Evolutionary conservation across 1,140 invertebrate genomes (phyloP), one percentile per base, ranked within the genome.

Genomic region (Chironomus tepperi): DNA sequence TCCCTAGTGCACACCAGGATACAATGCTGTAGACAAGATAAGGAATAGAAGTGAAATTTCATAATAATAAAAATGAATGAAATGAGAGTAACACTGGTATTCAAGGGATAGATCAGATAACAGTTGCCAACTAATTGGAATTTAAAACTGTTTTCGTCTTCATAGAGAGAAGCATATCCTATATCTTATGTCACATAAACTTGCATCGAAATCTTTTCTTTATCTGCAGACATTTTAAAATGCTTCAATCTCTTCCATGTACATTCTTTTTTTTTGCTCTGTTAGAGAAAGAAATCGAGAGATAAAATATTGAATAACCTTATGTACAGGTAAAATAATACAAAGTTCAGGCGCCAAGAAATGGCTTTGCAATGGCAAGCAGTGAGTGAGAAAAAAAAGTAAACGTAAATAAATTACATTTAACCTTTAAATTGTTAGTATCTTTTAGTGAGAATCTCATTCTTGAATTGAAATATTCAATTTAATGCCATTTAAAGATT

Each of bases 401-500:
- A 34, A 34, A 34, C 12, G n/a, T 57, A 57, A 57, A 57, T 57
- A 57, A 57, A 57, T 57, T 57, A 57, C 47, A 57, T 57, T 57
- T 57, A 57, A 57, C 47, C 47, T 57, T 57, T 57, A 57, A 57
- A 57, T 57, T 57, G 47, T 34, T 34, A 34, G 24, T 57, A 57
- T 57, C 47, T 57, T 12, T 57, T 57, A n/a, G 47, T 57, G 47
- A 57, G 47, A 57, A 57, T 57, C 47, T 57, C 47, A 57, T 34
- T 34, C 24, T 34, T 57, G 47, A 57, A 57, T 57, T 57, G 47
- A 57, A 57, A 57, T 57, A 57, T 57, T 57, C 47, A 12, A 57
- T 57, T 57, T 57, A 57, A 57, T 57, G 47, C 47, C 47, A 57
- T 57, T 57, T 57, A 57, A 57, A 57, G 47, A n/a, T n/a, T n/a